Conservation (phyloP, 2,113 vertebrate genomes). For the Ursus arctos region DNA sequence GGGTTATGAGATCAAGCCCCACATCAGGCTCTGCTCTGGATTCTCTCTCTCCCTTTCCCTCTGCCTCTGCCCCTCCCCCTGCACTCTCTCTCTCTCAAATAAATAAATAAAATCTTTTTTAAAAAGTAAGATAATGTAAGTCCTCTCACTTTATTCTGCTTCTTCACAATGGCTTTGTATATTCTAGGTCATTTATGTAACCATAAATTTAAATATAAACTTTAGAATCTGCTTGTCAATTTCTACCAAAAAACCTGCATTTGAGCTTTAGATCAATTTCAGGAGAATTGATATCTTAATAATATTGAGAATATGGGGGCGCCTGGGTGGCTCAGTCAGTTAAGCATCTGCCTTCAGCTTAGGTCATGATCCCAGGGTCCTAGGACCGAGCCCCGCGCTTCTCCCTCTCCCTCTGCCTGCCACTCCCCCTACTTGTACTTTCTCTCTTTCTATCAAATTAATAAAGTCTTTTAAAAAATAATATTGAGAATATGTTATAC, state of each 20-base stretch:
- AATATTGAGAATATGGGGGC: neutral
- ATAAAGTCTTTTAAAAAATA: no score
- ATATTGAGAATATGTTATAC: neutral
- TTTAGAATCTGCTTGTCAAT: neutral
- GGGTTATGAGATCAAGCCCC: neutral
- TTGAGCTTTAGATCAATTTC: neutral
- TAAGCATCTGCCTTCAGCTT: neutral
- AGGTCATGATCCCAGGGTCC: no score
- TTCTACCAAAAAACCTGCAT: neutral
- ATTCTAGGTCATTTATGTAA: neutral
- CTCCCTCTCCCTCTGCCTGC: no score
- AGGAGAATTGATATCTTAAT: neutral
- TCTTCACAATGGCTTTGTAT: neutral
- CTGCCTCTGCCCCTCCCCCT: neutral
- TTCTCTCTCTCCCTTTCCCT: neutral
- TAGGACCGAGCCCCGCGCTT: no score
- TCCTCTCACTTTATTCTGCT: neutral
- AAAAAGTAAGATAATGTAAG: neutral
- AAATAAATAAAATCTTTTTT: neutral
- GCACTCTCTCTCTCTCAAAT: neutral
- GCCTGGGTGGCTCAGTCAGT: no score
- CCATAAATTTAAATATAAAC: neutral
- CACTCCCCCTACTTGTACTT: no score
- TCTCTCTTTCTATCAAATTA: no score
- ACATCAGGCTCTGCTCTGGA: neutral